phyloP scores from a whole-genome alignment of 2,113 vertebrate genomes.

The Cyphomyrus plagiostoma region DNA sequence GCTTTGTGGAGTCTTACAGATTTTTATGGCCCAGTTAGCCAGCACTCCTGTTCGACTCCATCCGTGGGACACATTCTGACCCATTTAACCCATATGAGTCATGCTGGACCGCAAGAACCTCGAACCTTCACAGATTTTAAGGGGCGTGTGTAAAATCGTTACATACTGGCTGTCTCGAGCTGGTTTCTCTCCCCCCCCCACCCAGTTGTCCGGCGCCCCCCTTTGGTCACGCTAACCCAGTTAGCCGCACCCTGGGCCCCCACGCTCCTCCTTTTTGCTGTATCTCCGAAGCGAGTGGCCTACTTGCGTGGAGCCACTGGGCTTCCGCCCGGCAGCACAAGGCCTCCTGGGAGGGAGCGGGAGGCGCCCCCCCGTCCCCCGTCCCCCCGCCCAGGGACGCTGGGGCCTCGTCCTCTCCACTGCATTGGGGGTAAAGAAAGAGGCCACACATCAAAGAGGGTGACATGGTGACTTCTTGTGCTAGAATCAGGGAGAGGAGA shows the following conservation, averaged over 20 bases:
- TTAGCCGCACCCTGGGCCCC: background rate
- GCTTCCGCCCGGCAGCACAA: background rate
- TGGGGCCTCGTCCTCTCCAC: conserved; percentile 64
- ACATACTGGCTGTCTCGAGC: background rate
- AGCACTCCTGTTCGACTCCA: background rate
- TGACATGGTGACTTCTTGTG: conserved; percentile 11
- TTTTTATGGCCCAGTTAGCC: background rate
- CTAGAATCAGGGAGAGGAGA: conserved; percentile 27
- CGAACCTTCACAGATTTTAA: background rate
- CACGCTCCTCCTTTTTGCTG: background rate
- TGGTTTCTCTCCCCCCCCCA: background rate
- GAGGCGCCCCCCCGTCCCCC: conserved; percentile 23
- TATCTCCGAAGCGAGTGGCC: background rate
- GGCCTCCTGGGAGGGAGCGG: conserved; percentile 47
- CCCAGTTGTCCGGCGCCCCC: background rate
- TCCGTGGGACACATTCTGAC: background rate
- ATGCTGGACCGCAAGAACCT: background rate
- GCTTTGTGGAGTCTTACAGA: background rate
- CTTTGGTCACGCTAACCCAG: background rate
- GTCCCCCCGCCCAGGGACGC: conserved; percentile 54
- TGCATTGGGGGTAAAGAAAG: conserved; percentile 28
- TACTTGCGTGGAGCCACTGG: background rate
- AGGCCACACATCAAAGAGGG: background rate
- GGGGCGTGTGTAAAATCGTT: background rate
- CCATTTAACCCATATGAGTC: background rate